Base-by-base conservation (phyloP, 2,888 invertebrate species). In the Dyspetes luteomarginatus region DNA sequence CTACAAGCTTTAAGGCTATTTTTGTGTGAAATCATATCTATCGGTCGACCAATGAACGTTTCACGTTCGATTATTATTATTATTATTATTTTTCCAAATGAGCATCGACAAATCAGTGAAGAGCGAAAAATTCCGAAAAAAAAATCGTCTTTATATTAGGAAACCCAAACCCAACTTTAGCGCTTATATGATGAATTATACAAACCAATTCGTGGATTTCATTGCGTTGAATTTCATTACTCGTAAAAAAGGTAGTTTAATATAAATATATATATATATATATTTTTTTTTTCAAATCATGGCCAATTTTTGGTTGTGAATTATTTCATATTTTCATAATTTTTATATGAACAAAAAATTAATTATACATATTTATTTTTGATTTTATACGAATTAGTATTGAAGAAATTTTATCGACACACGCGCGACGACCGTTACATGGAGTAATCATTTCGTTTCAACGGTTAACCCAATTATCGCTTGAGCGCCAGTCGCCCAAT, bases 381-480 rank as follows among this genome's bases (percentile, higher is more conserved):
- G 36, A 28, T 15, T 28, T n/a, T 17, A 3, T 9, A 60, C n/a
- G n/a, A 24, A 60, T 58, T 56, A 69, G 45, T 26, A 58, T 48
- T 56, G 28, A 15, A 19, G 19, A 56, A 58, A 17, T 15, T 45
- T 30, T 30, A 22, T 7, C n/a, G 7, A 12, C 28, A 30, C 7
- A 19, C n/a, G n/a, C n/a, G n/a, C n/a, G n/a, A n/a, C n/a, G n/a
- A n/a, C 62, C 58, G 58, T 58, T 71, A 48, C 43, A 26, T n/a
- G n/a, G 52, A 62, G 26, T 48, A 26, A 62, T 72, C 52, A 52
- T 62, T 62, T 50, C 52, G 36, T 48, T 17, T 52, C 50, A 62
- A 62, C 26, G 62, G 62, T 72, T 62, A 62, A 62, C 62, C 72
- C 60, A 62, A 72, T 72, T 72, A 24, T 50, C 28, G 36, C 41